A percentile compares a stretch with the other conserved stretches of the same genome.
These are phyloP conservation scores for Meloidogyne hapla DNA, from an alignment of 1,140 invertebrate species.

Conservation along the genomic window DNA sequence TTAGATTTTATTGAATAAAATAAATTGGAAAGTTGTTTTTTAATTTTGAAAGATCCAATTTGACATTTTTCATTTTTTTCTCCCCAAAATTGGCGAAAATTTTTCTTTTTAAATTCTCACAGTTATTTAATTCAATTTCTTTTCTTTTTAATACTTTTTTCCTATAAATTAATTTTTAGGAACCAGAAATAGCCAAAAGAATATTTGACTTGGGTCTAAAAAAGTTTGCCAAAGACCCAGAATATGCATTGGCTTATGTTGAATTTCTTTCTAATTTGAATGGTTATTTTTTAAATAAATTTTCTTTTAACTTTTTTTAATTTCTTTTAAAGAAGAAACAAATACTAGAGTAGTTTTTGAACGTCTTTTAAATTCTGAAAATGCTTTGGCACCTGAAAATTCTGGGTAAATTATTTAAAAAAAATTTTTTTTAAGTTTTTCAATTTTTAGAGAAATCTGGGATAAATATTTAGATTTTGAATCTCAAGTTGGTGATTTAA, in stretches of 20 bases:
- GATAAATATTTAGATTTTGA: slow-evolving; percentile 97
- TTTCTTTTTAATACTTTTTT: slow-evolving; percentile 10
- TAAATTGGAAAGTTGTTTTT: too few species aligned
- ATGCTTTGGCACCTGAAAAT: slow-evolving; percentile 82
- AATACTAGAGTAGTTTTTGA: slow-evolving; percentile 97
- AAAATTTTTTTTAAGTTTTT: background rate
- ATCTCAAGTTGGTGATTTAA: slow-evolving; percentile 93
- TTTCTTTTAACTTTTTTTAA: background rate
- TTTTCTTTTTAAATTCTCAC: background rate
- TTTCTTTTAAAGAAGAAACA: slow-evolving; percentile 81
- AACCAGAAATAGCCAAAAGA: slow-evolving; percentile 94
- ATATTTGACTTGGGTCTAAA: slow-evolving; percentile 97
- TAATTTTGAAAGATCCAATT: too few species aligned
- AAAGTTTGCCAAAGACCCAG: slow-evolving; percentile 87
- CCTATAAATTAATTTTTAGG: too few species aligned
- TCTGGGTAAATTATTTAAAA: slow-evolving; percentile 74
- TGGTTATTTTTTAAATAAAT: slow-evolving; percentile 69
- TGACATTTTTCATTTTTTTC: too few species aligned
- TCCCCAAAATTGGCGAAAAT: too few species aligned
- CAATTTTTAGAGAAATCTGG: slow-evolving; percentile 84
- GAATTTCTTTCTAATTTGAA: slow-evolving; percentile 97
- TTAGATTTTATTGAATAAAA: background rate
- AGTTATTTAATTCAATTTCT: background rate
- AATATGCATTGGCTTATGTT: slow-evolving; percentile 91
- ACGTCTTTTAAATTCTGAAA: slow-evolving; percentile 87